phyloP scores from a whole-genome alignment of 2,888 invertebrate genomes.

The Drosophila nigritarsus region DNA sequence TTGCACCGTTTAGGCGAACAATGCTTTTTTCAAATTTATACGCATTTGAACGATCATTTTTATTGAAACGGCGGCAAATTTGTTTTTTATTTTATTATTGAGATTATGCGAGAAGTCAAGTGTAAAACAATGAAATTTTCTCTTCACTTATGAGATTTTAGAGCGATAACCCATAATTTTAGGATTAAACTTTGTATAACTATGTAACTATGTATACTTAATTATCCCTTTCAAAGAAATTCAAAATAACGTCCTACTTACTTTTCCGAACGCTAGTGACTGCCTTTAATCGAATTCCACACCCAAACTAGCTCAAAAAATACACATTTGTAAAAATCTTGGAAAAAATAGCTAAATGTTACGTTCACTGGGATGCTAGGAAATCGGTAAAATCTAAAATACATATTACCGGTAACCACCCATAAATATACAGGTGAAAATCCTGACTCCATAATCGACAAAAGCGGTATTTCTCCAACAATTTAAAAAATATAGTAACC shows the following conservation, averaged over 20 bases:
- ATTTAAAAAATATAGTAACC: not conserved
- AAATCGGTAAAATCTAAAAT: not conserved
- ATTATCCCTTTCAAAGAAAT: too few species aligned
- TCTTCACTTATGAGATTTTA: not conserved
- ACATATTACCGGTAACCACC: not conserved
- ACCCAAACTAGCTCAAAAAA: too few species aligned
- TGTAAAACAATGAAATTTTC: not conserved
- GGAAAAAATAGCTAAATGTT: too few species aligned
- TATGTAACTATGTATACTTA: not conserved
- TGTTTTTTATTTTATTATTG: constrained; percentile 14
- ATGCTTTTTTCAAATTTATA: constrained; percentile 18
- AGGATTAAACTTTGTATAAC: not conserved
- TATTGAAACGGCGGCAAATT: constrained; percentile 26
- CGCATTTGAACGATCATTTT: constrained; percentile 16
- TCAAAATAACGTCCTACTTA: too few species aligned
- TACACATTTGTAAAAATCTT: too few species aligned
- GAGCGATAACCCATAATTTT: not conserved
- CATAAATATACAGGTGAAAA: too few species aligned
- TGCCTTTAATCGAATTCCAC: too few species aligned
- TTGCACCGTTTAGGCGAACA: constrained; percentile 8
- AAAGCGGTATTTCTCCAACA: not conserved
- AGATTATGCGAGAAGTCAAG: not conserved
- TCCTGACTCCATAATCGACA: too few species aligned
- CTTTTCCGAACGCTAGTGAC: too few species aligned
- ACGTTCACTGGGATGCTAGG: not conserved